Percentiles rank a stretch among this genome's conserved stretches.
phyloP scores from a whole-genome alignment of 2,113 vertebrate genomes.

The Tursiops truncatus region DNA sequence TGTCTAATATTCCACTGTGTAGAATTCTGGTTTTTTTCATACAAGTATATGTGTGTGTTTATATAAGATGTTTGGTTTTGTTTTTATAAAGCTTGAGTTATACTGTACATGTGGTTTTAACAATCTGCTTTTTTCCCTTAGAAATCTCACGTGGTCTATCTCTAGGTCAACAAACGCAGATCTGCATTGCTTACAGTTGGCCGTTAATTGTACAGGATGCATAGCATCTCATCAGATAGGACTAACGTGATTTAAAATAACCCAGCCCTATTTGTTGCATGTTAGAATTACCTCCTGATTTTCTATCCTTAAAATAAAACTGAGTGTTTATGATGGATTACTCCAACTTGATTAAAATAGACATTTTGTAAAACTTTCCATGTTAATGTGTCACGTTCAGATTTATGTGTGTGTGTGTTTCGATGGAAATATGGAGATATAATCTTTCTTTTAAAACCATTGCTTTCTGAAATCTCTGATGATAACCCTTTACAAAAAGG shows the following conservation, averaged over 20 bases:
- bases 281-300: neutral
- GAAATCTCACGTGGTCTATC: neutral
- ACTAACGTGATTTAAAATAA: neutral
- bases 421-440: neutral
- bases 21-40: neutral
- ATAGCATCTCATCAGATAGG: neutral
- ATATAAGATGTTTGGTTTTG: neutral
- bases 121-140: neutral
- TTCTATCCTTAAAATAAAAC: neutral
- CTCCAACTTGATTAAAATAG: neutral
- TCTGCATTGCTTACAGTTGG: neutral
- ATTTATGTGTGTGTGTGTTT: neutral
- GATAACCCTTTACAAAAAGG: neutral
- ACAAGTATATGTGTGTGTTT: neutral
- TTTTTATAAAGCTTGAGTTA: neutral
- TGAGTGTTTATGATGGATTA: neutral
- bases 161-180: neutral
- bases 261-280: neutral
- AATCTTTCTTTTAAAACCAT: neutral
- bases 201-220: neutral
- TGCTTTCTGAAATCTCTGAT: neutral
- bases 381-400: neutral
- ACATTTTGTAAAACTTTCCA: neutral
- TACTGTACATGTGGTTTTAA: neutral
- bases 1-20: neutral